Evolutionary conservation across 2,888 invertebrate species (phyloP).

Genomic region (Tenthredo livida): DNA sequence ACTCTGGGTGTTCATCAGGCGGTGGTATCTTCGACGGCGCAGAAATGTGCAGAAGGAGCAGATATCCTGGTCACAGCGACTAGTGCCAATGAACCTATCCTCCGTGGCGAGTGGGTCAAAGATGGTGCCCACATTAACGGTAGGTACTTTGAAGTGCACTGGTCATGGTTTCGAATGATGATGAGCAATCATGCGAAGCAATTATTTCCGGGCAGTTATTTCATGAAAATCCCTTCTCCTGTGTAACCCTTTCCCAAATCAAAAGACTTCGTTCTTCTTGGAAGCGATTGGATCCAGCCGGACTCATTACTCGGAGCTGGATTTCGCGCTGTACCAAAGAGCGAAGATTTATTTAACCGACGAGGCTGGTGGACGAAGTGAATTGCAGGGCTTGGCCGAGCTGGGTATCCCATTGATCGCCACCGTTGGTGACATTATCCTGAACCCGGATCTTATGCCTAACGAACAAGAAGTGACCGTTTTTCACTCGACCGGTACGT

Average conservation of each 20-base stretch:
- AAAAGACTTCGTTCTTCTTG: slow-evolving; percentile 56
- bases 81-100: slow-evolving; percentile 78
- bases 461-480: slow-evolving; percentile 78
- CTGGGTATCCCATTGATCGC: slow-evolving; percentile 79
- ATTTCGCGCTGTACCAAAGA: slow-evolving; percentile 79
- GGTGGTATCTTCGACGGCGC: slow-evolving; percentile 68
- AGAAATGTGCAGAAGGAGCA: slow-evolving; percentile 80
- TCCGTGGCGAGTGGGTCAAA: slow-evolving; percentile 80
- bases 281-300: slow-evolving; percentile 82
- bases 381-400: slow-evolving; percentile 79
- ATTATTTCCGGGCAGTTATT: background rate
- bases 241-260: background rate
- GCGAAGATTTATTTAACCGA: slow-evolving; percentile 81
- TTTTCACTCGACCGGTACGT: slow-evolving; percentile 81
- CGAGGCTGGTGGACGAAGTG: slow-evolving; percentile 79
- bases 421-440: slow-evolving; percentile 81
- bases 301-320: slow-evolving; percentile 80
- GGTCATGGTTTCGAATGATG: background rate
- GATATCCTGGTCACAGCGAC: slow-evolving; percentile 84
- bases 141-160: slow-evolving; percentile 76
- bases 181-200: background rate
- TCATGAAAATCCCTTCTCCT: background rate
- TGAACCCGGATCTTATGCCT: slow-evolving; percentile 71
- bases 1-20: slow-evolving; percentile 57
- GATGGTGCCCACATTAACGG: slow-evolving; percentile 83